phyloP scores from a whole-genome alignment of 2,797 vertebrate species.

The Xyrichtys novacula region DNA sequence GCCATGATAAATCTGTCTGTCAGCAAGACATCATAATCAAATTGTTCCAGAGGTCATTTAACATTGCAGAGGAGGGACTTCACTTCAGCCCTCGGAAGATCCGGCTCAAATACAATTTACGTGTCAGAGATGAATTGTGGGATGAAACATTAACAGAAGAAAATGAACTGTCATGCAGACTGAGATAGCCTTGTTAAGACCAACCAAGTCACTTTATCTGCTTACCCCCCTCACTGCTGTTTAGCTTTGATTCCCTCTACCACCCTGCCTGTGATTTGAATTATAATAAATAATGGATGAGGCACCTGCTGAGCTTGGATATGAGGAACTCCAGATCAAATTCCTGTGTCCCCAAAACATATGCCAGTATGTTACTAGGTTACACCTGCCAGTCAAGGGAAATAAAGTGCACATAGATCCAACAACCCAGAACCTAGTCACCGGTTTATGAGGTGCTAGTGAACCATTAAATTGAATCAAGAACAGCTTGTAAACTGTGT shows the following conservation, averaged over 20 bases:
- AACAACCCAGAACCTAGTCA: neutral
- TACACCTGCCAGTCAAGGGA: neutral
- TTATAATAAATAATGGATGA: constrained; percentile 58
- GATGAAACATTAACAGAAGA: constrained; percentile 82
- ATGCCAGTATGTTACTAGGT: neutral
- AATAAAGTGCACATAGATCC: neutral
- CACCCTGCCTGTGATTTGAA: constrained; percentile 47
- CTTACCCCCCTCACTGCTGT: constrained; percentile 67
- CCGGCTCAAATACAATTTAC: constrained; percentile 85
- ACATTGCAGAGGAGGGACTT: constrained; percentile 85
- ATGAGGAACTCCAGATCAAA: constrained; percentile 6
- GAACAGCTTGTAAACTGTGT: too few species aligned
- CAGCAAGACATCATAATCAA: constrained; percentile 88
- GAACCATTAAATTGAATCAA: neutral
- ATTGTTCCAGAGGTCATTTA: constrained; percentile 90
- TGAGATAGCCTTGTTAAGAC: constrained; percentile 80
- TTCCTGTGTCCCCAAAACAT: neutral
- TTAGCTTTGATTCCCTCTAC: constrained; percentile 45
- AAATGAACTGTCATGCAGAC: constrained; percentile 82
- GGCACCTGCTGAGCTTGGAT: constrained; percentile 11
- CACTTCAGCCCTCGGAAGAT: constrained; percentile 80
- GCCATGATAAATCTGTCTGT: constrained; percentile 86
- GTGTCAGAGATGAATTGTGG: constrained; percentile 85
- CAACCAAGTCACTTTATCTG: constrained; percentile 81
- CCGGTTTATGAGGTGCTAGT: neutral